Evolutionary conservation across 2,797 vertebrate species (phyloP), one percentile per base, ranked within the genome.

Genomic region (Enteromius trimaculatus): DNA sequence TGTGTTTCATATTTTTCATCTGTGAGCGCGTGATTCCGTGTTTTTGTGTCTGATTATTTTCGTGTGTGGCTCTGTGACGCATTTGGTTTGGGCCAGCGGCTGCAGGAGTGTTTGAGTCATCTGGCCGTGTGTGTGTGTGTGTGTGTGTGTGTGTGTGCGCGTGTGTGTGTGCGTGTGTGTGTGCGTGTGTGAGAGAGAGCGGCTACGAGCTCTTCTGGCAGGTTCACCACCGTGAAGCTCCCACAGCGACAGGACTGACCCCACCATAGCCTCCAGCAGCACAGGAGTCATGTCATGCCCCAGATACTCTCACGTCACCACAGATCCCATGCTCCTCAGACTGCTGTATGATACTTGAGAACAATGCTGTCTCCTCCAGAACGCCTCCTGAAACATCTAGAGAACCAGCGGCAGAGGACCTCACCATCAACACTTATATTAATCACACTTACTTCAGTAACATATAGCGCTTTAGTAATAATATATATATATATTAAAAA

Each of bases 141-240:
- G 37, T 53, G 21, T 76, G 77, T 65, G 29, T 69, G 69, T 82
- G 60, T 55, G 81, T 60, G 70, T 47, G 6, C 39, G 26, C 19
- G 7, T 39, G 34, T 64, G 19, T 75, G 76, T 65, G 29, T 71
- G 82, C 34, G 29, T 29, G 26, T 62, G 29, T 29, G 26, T 62
- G 21, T 21, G 37, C 44, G 58, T 80, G 34, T 31, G 53, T 0
- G 34, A 37, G 37, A 10, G 37, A 37, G 37, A 7, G 58, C 69
- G 55, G 80, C 29, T 76, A 47, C 31, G 89, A 93, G 91, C 89
- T 90, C 90, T 91, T 91, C 91, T 92, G 90, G 88, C 90, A 91
- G 91, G 91, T 92, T 88, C 83, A 89, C 89, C 89, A 87, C 87
- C 85, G 89, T 90, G 89, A 85, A 87, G 81, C 70, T 85, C 88